phyloP scores from a whole-genome alignment of 2,797 vertebrate species.

The Cyclura pinguis region DNA sequence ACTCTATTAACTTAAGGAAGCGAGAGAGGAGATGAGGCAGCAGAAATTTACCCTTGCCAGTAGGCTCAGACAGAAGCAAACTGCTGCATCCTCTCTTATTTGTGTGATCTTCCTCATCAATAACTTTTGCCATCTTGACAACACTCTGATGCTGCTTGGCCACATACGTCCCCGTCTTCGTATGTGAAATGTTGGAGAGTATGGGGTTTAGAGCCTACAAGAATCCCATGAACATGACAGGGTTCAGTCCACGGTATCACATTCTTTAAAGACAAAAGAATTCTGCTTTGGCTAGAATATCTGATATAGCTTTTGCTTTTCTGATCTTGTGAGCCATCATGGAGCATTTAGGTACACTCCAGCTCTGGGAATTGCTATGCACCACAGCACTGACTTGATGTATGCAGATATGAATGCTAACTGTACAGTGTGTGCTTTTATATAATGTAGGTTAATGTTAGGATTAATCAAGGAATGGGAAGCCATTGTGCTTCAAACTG shows the following conservation, averaged over 20 bases:
- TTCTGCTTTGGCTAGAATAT: not conserved
- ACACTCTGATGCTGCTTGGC: too few relatives aligned
- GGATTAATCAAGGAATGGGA: constrained; percentile 15
- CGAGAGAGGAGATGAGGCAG: too few relatives aligned
- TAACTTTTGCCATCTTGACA: too few relatives aligned
- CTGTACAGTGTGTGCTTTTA: constrained; percentile 5
- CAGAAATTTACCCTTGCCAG: too few relatives aligned
- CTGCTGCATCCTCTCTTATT: too few relatives aligned
- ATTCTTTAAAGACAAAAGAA: not conserved
- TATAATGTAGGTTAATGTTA: constrained; percentile 42
- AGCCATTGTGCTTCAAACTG: not conserved
- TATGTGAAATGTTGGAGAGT: too few relatives aligned
- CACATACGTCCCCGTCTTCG: too few relatives aligned
- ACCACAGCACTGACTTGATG: constrained; percentile 28
- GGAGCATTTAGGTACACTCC: not conserved
- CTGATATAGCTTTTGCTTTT: constrained; percentile 28
- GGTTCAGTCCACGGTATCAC: not conserved
- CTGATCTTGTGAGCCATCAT: not conserved
- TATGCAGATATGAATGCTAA: constrained; percentile 18
- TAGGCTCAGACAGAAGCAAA: too few relatives aligned
- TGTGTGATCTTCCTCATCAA: too few relatives aligned
- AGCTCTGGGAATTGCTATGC: constrained; percentile 17
- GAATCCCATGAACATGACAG: not conserved
- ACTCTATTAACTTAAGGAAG: too few relatives aligned
- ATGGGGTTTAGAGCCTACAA: not conserved